Evolutionary conservation across 2,797 vertebrate genomes (phyloP).

Genomic region (Smutsia gigantea): DNA sequence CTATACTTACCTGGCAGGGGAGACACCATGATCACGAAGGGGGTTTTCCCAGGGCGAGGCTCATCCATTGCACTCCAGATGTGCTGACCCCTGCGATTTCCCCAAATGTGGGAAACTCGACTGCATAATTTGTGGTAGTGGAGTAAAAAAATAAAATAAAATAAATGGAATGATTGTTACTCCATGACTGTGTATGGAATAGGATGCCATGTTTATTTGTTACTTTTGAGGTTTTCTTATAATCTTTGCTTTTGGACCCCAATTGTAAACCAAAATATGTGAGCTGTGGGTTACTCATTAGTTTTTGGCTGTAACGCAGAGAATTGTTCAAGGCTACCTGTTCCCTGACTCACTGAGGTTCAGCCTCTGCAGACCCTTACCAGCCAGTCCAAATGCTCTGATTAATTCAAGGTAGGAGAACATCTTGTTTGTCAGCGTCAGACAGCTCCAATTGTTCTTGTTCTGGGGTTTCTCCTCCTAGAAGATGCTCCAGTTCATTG

Average conservation of each 20-base stretch:
- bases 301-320: background rate
- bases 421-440: constrained; percentile 20
- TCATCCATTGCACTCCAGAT: too few relatives aligned
- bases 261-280: background rate
- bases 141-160: too few relatives aligned
- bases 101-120: too few relatives aligned
- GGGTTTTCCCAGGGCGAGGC: too few relatives aligned
- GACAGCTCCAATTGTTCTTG: background rate
- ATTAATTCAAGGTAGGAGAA: constrained; percentile 52
- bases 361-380: background rate
- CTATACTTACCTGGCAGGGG: too few relatives aligned
- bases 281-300: background rate
- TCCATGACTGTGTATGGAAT: background rate
- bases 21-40: too few relatives aligned
- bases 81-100: too few relatives aligned
- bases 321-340: background rate
- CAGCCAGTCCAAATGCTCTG: constrained; percentile 17
- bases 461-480: constrained; percentile 49
- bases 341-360: background rate
- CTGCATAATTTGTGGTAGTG: too few relatives aligned
- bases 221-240: background rate
- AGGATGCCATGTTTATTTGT: background rate
- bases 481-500: constrained; percentile 52
- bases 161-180: background rate
- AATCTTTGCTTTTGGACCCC: background rate